Evolutionary conservation across 2,797 vertebrate genomes (phyloP), one percentile per base, ranked within the genome.

Genomic region (Ciconia nigra): DNA sequence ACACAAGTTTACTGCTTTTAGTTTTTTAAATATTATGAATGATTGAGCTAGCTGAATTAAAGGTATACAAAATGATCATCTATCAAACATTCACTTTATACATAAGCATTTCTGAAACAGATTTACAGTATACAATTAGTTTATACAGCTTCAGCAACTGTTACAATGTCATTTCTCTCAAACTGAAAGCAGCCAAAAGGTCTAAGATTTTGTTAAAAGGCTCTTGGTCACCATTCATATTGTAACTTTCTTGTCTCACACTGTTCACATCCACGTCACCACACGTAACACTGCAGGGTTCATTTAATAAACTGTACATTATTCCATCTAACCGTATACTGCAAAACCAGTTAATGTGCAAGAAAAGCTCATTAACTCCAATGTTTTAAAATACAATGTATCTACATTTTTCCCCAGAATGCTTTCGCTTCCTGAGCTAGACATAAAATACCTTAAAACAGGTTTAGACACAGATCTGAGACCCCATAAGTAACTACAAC

Each of bases 361-460:
- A 92, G 69, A 96, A 96, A 55, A 88, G 95, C 95, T 91, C 96
- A 69, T 87, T 91, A 94, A 87, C 88, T 73, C 92, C 70, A 58
- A 88, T 47, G 65, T 72, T 63, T 93, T 93, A 94, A 72, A 79
- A 97, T 91, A 97, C 70, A 97, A 87, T 7, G 24, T 97, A 98
- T 94, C 95, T 97, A 97, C 92, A 97, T 92, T 97, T 97, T 94
- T 73, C 91, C 96, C 83, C 94, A 97, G 94, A 98, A 97, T 84
- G 95, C 97, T 98, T 96, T 83, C 57, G 87, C 97, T 97, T 98
- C 98, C 96, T 97, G 98, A 98, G 98, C 98, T 98, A 97, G 96
- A 97, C 90, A 88, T 96, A 98, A 95, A 93, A 96, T 97, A 98
- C 97, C 97, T 98, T 98, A 98, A 97, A 98, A 98, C 98, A 98